phyloP scores from a whole-genome alignment of 2,888 invertebrate species.

The Eupithecia dodoneata region DNA sequence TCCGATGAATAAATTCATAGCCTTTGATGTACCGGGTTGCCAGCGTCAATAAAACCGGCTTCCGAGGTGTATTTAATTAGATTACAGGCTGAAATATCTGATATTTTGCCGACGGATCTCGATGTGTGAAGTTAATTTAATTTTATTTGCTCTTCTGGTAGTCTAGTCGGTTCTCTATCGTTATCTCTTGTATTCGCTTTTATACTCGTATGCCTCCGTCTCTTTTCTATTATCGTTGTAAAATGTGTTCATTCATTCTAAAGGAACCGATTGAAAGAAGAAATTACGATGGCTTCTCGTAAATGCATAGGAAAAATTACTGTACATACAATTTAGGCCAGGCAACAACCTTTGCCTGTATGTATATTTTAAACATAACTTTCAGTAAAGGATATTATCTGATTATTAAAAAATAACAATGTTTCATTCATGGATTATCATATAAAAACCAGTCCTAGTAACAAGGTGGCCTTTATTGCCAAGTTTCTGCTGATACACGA shows the following conservation, averaged over 20 bases:
- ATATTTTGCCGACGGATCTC: slow-evolving; percentile 21
- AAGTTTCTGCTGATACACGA: slow-evolving; percentile 18
- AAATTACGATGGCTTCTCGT: not conserved
- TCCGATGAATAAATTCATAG: slow-evolving; percentile 33
- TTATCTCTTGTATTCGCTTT: slow-evolving; percentile 14
- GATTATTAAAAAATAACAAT: not conserved
- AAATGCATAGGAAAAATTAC: not conserved
- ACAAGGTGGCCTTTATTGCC: slow-evolving; percentile 12
- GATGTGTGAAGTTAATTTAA: slow-evolving; percentile 10
- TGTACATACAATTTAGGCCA: not conserved
- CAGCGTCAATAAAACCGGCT: slow-evolving; percentile 20
- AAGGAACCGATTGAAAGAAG: slow-evolving; percentile 1
- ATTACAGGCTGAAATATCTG: slow-evolving; percentile 31
- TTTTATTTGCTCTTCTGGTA: slow-evolving; percentile 14
- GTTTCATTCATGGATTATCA: slow-evolving; percentile 6
- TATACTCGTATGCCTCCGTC: slow-evolving; percentile 2
- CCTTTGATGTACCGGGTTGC: slow-evolving; percentile 22
- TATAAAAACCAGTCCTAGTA: not conserved
- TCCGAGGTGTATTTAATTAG: slow-evolving; percentile 34
- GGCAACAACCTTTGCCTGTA: not conserved
- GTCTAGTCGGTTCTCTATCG: not conserved
- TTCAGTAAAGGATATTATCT: not conserved
- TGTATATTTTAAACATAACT: not conserved
- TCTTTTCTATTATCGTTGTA: slow-evolving; percentile 9
- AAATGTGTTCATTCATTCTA: slow-evolving; percentile 14